Percentiles rank a stretch among this genome's conserved stretches.
phyloP scores from a whole-genome alignment of 2,888 invertebrate species.

The Synanthedon formicaeformis region DNA sequence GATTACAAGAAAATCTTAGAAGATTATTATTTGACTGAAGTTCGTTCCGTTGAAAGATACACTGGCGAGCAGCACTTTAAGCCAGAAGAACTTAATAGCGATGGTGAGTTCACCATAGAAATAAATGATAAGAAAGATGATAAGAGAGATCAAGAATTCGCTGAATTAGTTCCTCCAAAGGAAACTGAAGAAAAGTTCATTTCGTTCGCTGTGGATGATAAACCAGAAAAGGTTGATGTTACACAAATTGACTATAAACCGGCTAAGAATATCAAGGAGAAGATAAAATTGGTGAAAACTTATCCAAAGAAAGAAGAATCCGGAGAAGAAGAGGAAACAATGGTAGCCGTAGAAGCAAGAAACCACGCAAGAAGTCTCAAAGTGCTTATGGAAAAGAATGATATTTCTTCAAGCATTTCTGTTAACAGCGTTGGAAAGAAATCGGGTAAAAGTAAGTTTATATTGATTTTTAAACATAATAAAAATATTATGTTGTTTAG shows the following conservation, averaged over 20 bases:
- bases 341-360: slow-evolving; percentile 72
- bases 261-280: slow-evolving; percentile 63
- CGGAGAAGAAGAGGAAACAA: slow-evolving; percentile 68
- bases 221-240: slow-evolving; percentile 51
- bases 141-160: slow-evolving; percentile 31
- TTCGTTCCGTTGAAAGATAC: slow-evolving; percentile 66
- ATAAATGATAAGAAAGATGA: slow-evolving; percentile 38
- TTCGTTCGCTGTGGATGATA: slow-evolving; percentile 61
- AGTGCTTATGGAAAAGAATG: slow-evolving; percentile 50
- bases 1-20: slow-evolving; percentile 70
- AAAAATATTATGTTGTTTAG: too few relatives aligned
- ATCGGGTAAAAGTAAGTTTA: slow-evolving; percentile 40
- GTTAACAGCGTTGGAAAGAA: slow-evolving; percentile 73
- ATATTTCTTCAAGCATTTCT: slow-evolving; percentile 70
- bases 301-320: slow-evolving; percentile 59
- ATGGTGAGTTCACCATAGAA: slow-evolving; percentile 34
- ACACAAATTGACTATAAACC: slow-evolving; percentile 45
- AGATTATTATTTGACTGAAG: slow-evolving; percentile 73
- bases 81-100: slow-evolving; percentile 29
- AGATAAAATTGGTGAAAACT: slow-evolving; percentile 66
- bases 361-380: slow-evolving; percentile 57
- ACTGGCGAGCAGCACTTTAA: slow-evolving; percentile 33
- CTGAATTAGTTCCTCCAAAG: slow-evolving; percentile 46
- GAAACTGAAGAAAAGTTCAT: slow-evolving; percentile 67
- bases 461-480: too few relatives aligned